Conservation (phyloP, 2,113 vertebrate species). For the Mesitornis unicolor region DNA sequence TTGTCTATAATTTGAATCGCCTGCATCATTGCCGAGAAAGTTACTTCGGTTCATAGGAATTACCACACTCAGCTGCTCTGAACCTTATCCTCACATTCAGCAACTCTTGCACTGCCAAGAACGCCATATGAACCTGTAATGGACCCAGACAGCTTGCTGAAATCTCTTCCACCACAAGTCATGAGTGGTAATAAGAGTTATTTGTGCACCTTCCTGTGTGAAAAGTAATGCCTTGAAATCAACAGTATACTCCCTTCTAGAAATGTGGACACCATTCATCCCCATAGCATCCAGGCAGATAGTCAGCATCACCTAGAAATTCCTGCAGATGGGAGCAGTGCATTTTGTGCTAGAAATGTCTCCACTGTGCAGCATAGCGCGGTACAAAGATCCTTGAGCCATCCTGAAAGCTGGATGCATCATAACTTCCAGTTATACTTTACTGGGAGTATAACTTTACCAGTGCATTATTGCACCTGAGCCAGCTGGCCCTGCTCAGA, state of each 20-base stretch:
- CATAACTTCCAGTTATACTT: not conserved
- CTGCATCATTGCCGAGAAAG: not conserved
- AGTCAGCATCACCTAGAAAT: not conserved
- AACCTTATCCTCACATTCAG: not conserved
- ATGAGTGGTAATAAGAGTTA: not conserved
- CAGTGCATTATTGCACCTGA: not conserved
- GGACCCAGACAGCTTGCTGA: not conserved
- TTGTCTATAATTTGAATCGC: not conserved
- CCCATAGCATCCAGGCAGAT: not conserved
- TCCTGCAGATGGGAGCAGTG: not conserved
- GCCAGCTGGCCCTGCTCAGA: not conserved
- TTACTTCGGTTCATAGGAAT: not conserved
- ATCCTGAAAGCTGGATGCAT: not conserved
- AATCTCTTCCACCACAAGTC: not conserved
- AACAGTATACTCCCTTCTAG: not conserved
- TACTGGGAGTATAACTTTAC: not conserved
- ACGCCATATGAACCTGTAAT: not conserved
- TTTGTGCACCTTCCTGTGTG: not conserved
- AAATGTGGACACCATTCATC: not conserved
- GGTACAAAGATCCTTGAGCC: not conserved
- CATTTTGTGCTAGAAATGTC: not conserved
- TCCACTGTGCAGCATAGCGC: fast-evolving
- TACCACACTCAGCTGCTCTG: not conserved
- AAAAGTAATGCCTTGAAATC: not conserved
- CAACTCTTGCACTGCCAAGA: not conserved